Evolutionary conservation across 2,797 vertebrate species (phyloP).

Genomic region (Kryptopterus vitreolus): DNA sequence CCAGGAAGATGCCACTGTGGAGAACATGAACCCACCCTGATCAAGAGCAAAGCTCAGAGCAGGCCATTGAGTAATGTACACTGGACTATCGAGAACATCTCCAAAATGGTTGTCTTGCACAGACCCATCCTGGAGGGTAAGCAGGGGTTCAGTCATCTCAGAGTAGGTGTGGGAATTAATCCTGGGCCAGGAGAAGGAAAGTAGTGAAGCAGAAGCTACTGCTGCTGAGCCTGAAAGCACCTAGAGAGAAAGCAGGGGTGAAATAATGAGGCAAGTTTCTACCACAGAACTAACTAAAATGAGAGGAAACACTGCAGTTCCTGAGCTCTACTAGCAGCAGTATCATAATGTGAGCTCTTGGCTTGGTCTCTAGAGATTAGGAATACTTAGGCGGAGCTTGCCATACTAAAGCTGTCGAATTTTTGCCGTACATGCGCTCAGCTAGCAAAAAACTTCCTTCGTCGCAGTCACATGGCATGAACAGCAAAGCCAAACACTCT

Average conservation of each 20-base stretch:
- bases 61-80: slow-evolving; percentile 75
- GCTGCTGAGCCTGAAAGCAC: slow-evolving; percentile 69
- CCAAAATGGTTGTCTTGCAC: slow-evolving; percentile 68
- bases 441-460: not conserved
- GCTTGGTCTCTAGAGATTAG: not conserved
- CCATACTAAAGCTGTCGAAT: no score
- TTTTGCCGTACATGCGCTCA: not conserved
- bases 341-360: not conserved
- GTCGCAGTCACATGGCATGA: not conserved
- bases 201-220: slow-evolving; percentile 64
- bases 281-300: not conserved
- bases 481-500: not conserved
- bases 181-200: slow-evolving; percentile 71
- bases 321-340: not conserved
- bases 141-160: slow-evolving; percentile 63
- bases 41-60: slow-evolving; percentile 58
- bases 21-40: slow-evolving; percentile 66
- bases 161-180: slow-evolving; percentile 67
- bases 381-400: slow-evolving; percentile 14
- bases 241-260: slow-evolving; percentile 63
- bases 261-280: not conserved
- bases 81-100: slow-evolving; percentile 67
- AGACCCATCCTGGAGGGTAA: slow-evolving; percentile 56
- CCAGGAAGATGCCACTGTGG: slow-evolving; percentile 66
- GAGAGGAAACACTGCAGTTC: not conserved